These are phyloP conservation scores for Eilema depressum DNA, from an alignment of 2,888 invertebrate genomes.

Conservation along the genomic window DNA sequence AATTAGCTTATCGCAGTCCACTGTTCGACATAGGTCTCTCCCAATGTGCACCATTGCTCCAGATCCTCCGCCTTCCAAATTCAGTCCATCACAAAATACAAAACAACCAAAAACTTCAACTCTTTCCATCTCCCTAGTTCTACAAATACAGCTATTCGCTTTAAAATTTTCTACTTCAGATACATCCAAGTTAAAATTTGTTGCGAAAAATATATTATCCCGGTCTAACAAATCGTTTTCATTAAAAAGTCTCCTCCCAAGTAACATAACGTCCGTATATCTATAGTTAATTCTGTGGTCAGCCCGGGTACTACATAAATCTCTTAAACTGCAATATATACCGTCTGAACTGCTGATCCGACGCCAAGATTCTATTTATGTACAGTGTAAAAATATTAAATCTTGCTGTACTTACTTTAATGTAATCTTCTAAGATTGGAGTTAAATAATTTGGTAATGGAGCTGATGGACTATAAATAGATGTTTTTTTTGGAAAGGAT, in stretches of 20 bases:
- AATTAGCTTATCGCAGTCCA: too few species aligned
- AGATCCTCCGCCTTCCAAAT: too few species aligned
- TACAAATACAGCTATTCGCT: background rate
- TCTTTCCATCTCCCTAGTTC: background rate
- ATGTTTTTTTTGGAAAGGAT: background rate
- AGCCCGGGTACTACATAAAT: slow-evolving; percentile 55
- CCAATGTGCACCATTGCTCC: too few species aligned
- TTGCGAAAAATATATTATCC: background rate
- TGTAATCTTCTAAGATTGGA: too few species aligned
- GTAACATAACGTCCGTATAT: slow-evolving; percentile 18
- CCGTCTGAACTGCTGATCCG: slow-evolving; percentile 9
- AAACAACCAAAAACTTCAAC: too few species aligned
- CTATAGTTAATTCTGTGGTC: slow-evolving; percentile 55
- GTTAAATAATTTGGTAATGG: too few species aligned
- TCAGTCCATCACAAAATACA: too few species aligned
- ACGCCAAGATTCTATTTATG: background rate
- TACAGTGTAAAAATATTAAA: background rate
- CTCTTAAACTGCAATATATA: slow-evolving; percentile 61
- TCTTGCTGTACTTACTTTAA: background rate
- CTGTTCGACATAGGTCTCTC: too few species aligned
- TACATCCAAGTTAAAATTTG: background rate
- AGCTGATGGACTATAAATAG: background rate
- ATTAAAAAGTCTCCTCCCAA: slow-evolving; percentile 7
- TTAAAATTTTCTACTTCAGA: background rate
- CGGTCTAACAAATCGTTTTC: slow-evolving; percentile 1